phyloP scores from a whole-genome alignment of 2,888 invertebrate species.

The Thyatira batis region DNA sequence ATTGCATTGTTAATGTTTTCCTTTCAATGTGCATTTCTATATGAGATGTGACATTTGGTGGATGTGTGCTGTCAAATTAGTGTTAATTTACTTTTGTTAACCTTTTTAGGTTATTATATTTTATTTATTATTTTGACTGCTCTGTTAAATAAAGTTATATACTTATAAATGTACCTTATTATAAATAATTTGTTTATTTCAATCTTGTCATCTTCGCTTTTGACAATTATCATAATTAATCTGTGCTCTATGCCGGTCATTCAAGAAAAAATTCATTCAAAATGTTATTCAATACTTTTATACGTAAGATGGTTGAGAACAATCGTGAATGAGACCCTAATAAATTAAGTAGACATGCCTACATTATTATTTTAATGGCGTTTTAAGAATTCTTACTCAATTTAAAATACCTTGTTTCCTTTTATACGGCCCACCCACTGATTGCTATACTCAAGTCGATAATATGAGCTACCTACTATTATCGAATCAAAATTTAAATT shows the following conservation, averaged over 20 bases:
- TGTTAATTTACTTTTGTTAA: constrained; percentile 26
- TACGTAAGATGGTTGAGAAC: too few species aligned
- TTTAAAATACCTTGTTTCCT: too few species aligned
- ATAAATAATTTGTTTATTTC: too few species aligned
- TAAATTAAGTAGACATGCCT: too few species aligned
- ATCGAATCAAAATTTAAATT: not conserved
- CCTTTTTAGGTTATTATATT: not conserved
- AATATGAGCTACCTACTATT: not conserved
- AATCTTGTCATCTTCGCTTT: too few species aligned
- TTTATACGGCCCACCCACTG: not conserved
- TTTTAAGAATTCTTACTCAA: too few species aligned
- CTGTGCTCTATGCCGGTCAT: not conserved
- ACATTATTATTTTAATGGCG: not conserved
- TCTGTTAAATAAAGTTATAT: not conserved
- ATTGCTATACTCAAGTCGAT: not conserved
- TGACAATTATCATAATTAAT: not conserved
- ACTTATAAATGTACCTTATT: too few species aligned
- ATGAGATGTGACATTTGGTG: constrained; percentile 52
- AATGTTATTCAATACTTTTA: too few species aligned
- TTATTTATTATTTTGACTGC: not conserved
- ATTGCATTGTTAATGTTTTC: constrained; percentile 11
- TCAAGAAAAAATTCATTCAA: too few species aligned
- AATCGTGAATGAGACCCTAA: too few species aligned
- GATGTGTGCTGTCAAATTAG: constrained; percentile 51
- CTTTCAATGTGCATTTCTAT: constrained; percentile 20